Conservation (phyloP, 2,113 vertebrate genomes). For the Myocastor coypus region DNA sequence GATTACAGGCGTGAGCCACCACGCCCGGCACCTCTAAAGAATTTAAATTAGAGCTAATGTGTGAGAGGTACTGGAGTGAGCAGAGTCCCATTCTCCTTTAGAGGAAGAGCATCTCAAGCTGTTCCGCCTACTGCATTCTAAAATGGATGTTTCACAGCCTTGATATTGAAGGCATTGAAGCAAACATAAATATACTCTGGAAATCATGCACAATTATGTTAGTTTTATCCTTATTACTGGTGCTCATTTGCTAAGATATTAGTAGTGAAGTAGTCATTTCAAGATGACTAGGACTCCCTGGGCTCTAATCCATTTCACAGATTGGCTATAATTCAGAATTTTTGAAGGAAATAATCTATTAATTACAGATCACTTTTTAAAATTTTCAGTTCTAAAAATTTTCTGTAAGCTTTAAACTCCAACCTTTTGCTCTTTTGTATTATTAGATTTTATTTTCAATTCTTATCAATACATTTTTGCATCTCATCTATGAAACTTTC, state of each 20-base stretch:
- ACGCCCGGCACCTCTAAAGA: neutral
- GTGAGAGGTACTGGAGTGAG: neutral
- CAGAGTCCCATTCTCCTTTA: neutral
- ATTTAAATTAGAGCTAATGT: neutral
- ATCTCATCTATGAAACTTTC: neutral
- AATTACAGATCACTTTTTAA: neutral
- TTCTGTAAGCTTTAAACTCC: slow-evolving; percentile 4
- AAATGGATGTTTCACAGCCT: slow-evolving; percentile 5
- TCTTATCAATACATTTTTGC: neutral
- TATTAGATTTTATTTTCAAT: neutral
- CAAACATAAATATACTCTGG: slow-evolving; percentile 23
- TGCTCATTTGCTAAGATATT: neutral
- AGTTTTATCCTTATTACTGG: neutral
- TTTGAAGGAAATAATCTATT: neutral
- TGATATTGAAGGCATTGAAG: neutral
- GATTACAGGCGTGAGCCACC: too few relatives aligned
- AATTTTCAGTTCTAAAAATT: neutral
- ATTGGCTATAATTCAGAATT: neutral
- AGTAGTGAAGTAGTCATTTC: neutral
- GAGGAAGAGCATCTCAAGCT: neutral
- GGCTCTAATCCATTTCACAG: neutral
- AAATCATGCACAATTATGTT: neutral
- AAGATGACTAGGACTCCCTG: neutral
- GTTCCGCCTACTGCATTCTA: neutral
- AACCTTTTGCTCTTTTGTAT: neutral